These are phyloP conservation scores for Hassar affinis DNA, from an alignment of 2,113 vertebrate species.

Conservation along the genomic window DNA sequence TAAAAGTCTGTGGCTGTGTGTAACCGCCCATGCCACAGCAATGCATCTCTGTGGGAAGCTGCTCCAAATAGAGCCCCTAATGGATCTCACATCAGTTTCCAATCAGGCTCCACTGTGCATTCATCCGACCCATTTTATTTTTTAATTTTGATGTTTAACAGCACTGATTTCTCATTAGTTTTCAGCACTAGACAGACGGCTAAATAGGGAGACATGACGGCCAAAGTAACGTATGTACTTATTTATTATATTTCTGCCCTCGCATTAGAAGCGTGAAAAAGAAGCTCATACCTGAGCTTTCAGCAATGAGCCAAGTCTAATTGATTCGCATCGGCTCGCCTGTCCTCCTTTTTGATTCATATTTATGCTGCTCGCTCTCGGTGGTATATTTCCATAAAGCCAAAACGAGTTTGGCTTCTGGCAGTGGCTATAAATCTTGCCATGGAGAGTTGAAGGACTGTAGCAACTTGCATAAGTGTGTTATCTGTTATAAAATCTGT, in stretches of 20 bases:
- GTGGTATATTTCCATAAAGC: slow-evolving; percentile 20
- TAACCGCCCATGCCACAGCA: slow-evolving; percentile 16
- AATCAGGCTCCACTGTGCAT: slow-evolving; percentile 6
- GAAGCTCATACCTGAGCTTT: not conserved
- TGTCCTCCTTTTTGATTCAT: slow-evolving; percentile 6
- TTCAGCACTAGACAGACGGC: not conserved
- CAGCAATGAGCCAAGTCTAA: not conserved
- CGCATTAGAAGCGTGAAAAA: not conserved
- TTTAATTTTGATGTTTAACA: not conserved
- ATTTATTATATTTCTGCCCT: not conserved
- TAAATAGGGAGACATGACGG: not conserved
- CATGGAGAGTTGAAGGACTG: not conserved
- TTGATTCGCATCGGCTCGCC: slow-evolving; percentile 20
- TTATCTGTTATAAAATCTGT: not conserved
- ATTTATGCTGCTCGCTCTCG: slow-evolving; percentile 11
- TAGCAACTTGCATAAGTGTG: not conserved
- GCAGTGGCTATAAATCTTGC: slow-evolving; percentile 25
- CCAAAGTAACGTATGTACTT: not conserved
- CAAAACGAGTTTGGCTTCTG: slow-evolving; percentile 22
- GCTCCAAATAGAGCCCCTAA: slow-evolving; percentile 30
- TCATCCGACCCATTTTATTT: not conserved
- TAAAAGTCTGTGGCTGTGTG: slow-evolving; percentile 21
- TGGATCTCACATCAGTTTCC: slow-evolving; percentile 24
- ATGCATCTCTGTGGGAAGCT: slow-evolving; percentile 30
- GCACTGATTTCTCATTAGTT: not conserved